Conservation (phyloP, 2,888 invertebrate genomes). For the Gibbula magus region DNA sequence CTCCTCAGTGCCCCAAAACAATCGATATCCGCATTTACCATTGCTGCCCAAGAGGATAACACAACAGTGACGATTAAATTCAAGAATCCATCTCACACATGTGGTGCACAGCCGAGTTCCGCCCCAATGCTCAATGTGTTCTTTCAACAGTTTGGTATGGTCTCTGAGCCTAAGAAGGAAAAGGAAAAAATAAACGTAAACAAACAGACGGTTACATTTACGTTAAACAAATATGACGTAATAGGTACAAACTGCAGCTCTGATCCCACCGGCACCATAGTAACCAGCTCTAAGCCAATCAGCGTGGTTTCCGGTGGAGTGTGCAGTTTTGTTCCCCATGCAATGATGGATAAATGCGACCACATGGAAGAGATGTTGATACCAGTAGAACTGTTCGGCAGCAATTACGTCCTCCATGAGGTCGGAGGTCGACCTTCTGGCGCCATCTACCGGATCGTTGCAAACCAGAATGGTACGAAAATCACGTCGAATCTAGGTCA, state of each 20-base stretch:
- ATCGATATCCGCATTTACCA: background rate
- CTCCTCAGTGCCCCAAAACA: background rate
- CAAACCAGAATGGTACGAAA: background rate
- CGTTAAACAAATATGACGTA: background rate
- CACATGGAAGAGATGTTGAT: conserved; percentile 20
- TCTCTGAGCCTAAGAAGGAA: too few relatives aligned
- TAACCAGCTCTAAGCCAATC: background rate
- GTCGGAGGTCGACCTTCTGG: conserved; percentile 9
- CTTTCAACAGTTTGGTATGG: background rate
- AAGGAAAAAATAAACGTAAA: too few relatives aligned
- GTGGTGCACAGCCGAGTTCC: background rate
- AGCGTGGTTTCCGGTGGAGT: conserved; percentile 11
- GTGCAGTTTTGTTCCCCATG: background rate
- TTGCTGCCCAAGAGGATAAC: background rate
- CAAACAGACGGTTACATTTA: background rate
- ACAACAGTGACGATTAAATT: background rate
- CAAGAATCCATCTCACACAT: background rate
- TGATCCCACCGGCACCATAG: background rate
- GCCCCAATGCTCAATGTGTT: background rate
- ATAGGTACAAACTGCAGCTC: conserved; percentile 1
- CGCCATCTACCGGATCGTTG: background rate
- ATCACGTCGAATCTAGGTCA: background rate
- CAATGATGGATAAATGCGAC: conserved; percentile 1
- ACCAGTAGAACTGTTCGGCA: background rate
- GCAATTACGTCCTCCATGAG: background rate